phyloP scores from a whole-genome alignment of 2,797 vertebrate species.

The Triplophysa bombifrons region DNA sequence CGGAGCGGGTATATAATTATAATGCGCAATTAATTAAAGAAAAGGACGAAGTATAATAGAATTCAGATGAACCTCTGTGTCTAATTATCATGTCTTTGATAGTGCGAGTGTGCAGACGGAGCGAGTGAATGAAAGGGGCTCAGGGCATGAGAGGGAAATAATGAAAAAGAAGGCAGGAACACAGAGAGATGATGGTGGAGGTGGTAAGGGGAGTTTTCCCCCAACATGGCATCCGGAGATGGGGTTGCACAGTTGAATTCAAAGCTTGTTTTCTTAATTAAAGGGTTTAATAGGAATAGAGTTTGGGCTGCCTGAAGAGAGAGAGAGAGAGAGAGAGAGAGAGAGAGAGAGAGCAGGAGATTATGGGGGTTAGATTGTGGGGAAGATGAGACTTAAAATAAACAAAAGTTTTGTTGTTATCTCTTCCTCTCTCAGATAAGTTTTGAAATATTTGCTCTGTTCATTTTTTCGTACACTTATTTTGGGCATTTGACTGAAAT shows the following conservation, averaged over 20 bases:
- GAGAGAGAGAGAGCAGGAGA: conserved; percentile 27
- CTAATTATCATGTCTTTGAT: conserved; percentile 85
- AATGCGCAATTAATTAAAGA: conserved; percentile 78
- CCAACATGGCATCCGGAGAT: conserved; percentile 68
- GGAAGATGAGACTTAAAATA: conserved; percentile 45
- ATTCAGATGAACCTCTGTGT: conserved; percentile 75
- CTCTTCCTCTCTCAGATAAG: conserved; percentile 41
- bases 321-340: conserved; percentile 20
- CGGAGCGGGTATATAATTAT: conserved; percentile 69
- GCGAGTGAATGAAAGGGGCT: conserved; percentile 39
- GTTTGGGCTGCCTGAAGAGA: conserved; percentile 45
- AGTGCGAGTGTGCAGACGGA: conserved; percentile 64
- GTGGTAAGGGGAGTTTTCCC: conserved; percentile 62
- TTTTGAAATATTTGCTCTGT: conserved; percentile 27
- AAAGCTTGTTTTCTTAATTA: conserved; percentile 77
- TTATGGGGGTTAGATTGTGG: conserved; percentile 38
- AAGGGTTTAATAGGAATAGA: conserved; percentile 54
- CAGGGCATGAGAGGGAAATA: conserved; percentile 36
- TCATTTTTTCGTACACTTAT: conserved; percentile 33
- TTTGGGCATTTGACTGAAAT: conserved; percentile 31
- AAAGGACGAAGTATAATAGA: conserved; percentile 71
- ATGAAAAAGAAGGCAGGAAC: conserved; percentile 47
- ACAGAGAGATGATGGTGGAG: conserved; percentile 57
- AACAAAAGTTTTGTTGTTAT: conserved; percentile 47
- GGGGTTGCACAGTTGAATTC: conserved; percentile 69